Evolutionary conservation across 2,888 invertebrate species (phyloP), one percentile per base, ranked within the genome.

Genomic region (Troilus luridus): DNA sequence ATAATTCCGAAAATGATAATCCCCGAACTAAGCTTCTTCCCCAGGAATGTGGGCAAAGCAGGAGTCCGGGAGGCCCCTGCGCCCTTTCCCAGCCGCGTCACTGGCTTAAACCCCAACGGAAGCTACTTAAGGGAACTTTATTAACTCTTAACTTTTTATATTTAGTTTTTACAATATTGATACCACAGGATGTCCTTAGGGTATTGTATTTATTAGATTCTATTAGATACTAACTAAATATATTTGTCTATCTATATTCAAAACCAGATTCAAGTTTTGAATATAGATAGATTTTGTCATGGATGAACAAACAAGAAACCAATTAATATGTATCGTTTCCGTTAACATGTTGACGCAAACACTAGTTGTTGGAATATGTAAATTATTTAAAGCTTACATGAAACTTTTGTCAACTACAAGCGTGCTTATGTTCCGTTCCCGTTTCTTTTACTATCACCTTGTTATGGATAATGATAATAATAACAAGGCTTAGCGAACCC

Each of bases 281-380:
- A n/a, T n/a, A n/a, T n/a, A n/a, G n/a, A n/a, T n/a, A n/a, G n/a
- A n/a, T n/a, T n/a, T n/a, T n/a, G n/a, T n/a, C 27, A 72, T 72
- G 27, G 17, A 0, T 41, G 41, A 77, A 77, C 27, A 77, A 77
- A 77, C 72, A 14, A 77, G 67, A 77, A 77, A 77, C 7, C 72
- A 77, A 77, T 77, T 77, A 77, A 77, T 41, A 77, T 77, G 41
- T 41, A 41, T 27, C 27, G 27, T 11, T 17, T 8, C 8, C 41
- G 41, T 77, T 41, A 41, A 17, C 72, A 41, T 77, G 41, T 41
- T 77, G 72, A 17, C 72, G 41, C 27, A 14, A 77, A 41, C 24
- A 77, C 72, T 27, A 41, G 72, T 77, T 77, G 72, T 41, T 77
- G 72, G 72, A 9, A 77, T 77, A 77, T 41, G 72, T 41, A 77